Base-by-base conservation (phyloP, 2,113 vertebrate species). In the Petroica traversi region DNA sequence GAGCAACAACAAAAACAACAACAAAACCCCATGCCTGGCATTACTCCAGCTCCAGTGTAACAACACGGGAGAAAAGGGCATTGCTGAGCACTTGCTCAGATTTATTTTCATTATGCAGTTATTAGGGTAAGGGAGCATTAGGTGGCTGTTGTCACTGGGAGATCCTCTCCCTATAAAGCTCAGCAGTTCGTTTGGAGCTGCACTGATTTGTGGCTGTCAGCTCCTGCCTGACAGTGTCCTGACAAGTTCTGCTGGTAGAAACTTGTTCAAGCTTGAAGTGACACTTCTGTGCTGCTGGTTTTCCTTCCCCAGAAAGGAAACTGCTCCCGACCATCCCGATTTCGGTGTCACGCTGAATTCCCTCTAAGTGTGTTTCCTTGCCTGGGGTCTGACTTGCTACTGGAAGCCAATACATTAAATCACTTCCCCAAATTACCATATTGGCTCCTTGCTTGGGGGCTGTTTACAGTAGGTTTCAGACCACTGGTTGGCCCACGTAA, bases 241-340 rank as follows among this genome's bases (percentile, higher is more conserved):
- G 95, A 94, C 97, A 97, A 95, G 90, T 96, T 96, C 90, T 95
- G 88, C 92, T 91, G 91, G 94, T 92, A 89, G 89, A 92, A 97
- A 93, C 90, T 95, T 96, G 78, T 86, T 97, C 95, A 96, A 93
- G 97, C 95, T 95, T 96, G 94, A 97, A 97, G 83, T 80, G 90
- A 94, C 85, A 95, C 85, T 93, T 96, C 87, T 95, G 46, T 59
- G 51, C 91, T 72, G 94, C 82, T 8, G 69, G n/a, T 84, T 85
- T 89, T 81, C 49, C 85, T 93, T 97, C 93, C 89, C 87, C 87
- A 52, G 86, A 95, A 89, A 97, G 80, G 78, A 85, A 97, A 73
- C 73, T 76, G 36, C 92, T 89, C 89, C 88, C 19, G 31, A 71
- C 43, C 31, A 45, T 94, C 91, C 80, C 5, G 16, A 49, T 81